Percentiles rank a stretch among this genome's conserved stretches.
These are phyloP conservation scores for fruit fly (Drosophila melanogaster) DNA, from an alignment of 1,140 invertebrate genomes.

Conservation along the genomic window DNA sequence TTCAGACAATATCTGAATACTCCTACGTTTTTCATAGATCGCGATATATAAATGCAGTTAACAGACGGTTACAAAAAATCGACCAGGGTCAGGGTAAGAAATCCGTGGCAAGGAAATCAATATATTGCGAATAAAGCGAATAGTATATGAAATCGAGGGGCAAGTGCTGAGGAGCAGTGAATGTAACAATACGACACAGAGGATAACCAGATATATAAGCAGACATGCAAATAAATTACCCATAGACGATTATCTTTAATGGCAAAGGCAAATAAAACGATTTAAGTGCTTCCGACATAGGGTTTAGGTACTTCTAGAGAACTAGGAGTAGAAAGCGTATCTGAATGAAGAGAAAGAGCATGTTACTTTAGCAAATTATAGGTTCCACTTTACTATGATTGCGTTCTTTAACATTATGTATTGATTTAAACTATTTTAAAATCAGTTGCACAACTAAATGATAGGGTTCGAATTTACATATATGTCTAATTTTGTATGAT, in stretches of 20 bases:
- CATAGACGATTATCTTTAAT: slow-evolving; percentile 50
- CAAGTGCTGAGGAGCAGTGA: slow-evolving; percentile 21
- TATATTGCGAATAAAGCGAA: slow-evolving; percentile 14
- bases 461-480: too few species aligned
- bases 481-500: too few species aligned
- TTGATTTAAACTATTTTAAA: neutral
- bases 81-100: slow-evolving; percentile 59
- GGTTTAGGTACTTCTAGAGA: slow-evolving; percentile 60
- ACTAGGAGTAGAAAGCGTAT: slow-evolving; percentile 41
- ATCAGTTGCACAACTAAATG: too few species aligned
- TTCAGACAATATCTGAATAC: slow-evolving; percentile 7
- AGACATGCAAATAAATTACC: slow-evolving; percentile 35
- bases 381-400: slow-evolving; percentile 1
- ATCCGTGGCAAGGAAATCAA: slow-evolving; percentile 26
- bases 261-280: slow-evolving; percentile 79
- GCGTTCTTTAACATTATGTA: neutral
- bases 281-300: slow-evolving; percentile 78
- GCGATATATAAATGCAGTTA: slow-evolving; percentile 54
- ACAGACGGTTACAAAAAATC: slow-evolving; percentile 47
- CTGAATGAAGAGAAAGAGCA: slow-evolving; percentile 16
- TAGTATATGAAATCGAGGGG: slow-evolving; percentile 21
- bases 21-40: slow-evolving; percentile 8
- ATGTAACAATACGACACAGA: slow-evolving; percentile 30
- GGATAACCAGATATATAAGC: slow-evolving; percentile 28
- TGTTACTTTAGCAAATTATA: slow-evolving; percentile 28